Conservation (phyloP, 1,140 invertebrate genomes). For the Heliconius himera region DNA sequence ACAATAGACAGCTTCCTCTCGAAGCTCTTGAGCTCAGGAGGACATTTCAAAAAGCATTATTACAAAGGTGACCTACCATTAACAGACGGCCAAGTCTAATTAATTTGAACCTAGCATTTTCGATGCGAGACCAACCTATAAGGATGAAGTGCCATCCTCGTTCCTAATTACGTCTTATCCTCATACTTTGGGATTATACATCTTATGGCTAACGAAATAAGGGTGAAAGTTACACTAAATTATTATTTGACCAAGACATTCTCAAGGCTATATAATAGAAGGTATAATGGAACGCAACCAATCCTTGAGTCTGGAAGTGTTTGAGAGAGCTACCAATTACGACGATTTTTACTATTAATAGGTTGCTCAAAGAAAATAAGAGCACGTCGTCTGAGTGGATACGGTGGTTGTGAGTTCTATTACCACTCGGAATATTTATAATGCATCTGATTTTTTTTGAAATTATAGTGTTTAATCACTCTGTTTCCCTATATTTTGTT, state of each 20-base stretch:
- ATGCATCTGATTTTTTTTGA: too few relatives aligned
- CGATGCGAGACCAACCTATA: slow-evolving; percentile 40
- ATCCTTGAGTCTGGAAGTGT: slow-evolving; percentile 8
- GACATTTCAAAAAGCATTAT: slow-evolving; percentile 28
- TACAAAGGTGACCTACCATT: slow-evolving; percentile 37
- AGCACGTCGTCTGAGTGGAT: not conserved
- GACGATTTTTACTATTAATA: slow-evolving; percentile 4
- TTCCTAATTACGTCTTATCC: slow-evolving; percentile 38
- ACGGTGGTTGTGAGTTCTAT: not conserved
- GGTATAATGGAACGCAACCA: slow-evolving; percentile 19
- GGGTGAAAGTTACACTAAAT: not conserved
- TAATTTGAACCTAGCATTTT: slow-evolving; percentile 40
- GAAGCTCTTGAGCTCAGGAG: slow-evolving; percentile 2
- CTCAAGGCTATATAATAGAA: slow-evolving; percentile 15
- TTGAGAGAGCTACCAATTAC: slow-evolving; percentile 11
- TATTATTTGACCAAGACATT: slow-evolving; percentile 15
- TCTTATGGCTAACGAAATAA: slow-evolving; percentile 3
- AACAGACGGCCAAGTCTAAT: slow-evolving; percentile 40
- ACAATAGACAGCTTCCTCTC: slow-evolving; percentile 4
- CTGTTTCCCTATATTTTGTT: too few relatives aligned
- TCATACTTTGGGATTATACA: slow-evolving; percentile 12
- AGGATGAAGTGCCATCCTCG: slow-evolving; percentile 43
- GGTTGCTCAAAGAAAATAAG: not conserved
- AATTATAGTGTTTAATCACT: too few relatives aligned
- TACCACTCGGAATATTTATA: not conserved